These are phyloP conservation scores for Tipula unca DNA, from an alignment of 2,888 invertebrate genomes.

Conservation along the genomic window DNA sequence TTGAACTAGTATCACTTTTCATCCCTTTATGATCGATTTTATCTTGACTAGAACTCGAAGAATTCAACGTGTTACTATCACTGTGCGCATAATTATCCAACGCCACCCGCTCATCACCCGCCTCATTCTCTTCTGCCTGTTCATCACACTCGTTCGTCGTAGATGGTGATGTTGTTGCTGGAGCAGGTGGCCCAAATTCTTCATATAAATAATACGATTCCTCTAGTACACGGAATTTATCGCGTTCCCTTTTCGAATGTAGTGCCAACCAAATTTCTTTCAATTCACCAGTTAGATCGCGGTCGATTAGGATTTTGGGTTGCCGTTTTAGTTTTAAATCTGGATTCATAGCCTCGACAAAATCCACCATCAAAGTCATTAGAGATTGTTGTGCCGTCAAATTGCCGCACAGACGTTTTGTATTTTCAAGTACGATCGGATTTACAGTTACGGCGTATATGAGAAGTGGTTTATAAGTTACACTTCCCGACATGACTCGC, in stretches of 20 bases:
- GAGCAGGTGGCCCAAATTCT: constrained; percentile 27
- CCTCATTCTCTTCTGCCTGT: neutral
- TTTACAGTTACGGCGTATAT: constrained; percentile 68
- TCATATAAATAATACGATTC: constrained; percentile 26
- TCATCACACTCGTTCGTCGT: neutral
- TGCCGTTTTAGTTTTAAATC: constrained; percentile 49
- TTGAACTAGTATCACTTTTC: neutral
- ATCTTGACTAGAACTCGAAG: constrained; percentile 15
- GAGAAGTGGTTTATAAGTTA: constrained; percentile 39
- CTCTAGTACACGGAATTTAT: constrained; percentile 28
- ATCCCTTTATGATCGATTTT: neutral
- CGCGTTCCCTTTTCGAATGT: constrained; percentile 50
- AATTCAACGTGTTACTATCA: neutral
- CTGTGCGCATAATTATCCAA: neutral
- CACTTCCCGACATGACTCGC: constrained; percentile 44
- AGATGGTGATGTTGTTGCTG: neutral
- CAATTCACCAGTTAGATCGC: constrained; percentile 61
- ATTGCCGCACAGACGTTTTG: constrained; percentile 59
- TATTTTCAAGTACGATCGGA: constrained; percentile 58
- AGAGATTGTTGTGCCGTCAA: constrained; percentile 56
- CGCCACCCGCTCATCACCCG: neutral
- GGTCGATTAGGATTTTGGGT: constrained; percentile 54
- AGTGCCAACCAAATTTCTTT: constrained; percentile 68
- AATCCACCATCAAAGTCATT: constrained; percentile 60
- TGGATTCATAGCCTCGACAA: constrained; percentile 64